These are phyloP conservation scores for Drosophila meridiana DNA, from an alignment of 2,888 invertebrate species.

Conservation along the genomic window DNA sequence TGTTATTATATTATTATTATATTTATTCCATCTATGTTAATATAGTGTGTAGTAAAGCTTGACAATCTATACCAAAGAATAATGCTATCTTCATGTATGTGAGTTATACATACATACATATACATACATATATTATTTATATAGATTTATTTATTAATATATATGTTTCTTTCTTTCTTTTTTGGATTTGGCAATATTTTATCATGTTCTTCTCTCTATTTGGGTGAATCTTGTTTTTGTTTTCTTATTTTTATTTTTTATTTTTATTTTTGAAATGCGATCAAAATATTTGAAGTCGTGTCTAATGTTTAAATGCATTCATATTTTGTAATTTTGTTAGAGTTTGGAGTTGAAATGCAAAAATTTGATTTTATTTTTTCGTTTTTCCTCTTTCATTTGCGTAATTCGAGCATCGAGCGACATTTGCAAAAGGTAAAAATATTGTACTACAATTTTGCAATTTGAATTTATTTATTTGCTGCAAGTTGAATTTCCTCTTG, in stretches of 20 bases:
- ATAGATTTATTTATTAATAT: constrained; percentile 22
- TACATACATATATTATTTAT: constrained; percentile 18
- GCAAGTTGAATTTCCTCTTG: constrained; percentile 24
- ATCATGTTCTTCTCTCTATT: constrained; percentile 42
- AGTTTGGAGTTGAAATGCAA: constrained; percentile 30
- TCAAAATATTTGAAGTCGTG: constrained; percentile 20
- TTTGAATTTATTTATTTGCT: constrained; percentile 59
- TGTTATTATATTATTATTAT: constrained; percentile 44
- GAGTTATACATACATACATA: constrained; percentile 33
- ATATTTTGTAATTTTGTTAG: constrained; percentile 40
- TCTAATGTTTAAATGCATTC: constrained; percentile 45
- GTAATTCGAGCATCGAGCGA: constrained; percentile 20
- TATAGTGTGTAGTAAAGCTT: constrained; percentile 78
- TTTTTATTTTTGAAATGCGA: constrained; percentile 11
- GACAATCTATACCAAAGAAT: constrained; percentile 76
- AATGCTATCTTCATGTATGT: constrained; percentile 69
- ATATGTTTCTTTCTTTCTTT: background rate
- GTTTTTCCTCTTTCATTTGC: constrained; percentile 3
- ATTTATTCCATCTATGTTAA: constrained; percentile 71
- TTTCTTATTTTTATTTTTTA: background rate
- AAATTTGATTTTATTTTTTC: background rate
- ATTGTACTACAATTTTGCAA: constrained; percentile 43
- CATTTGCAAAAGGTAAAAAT: constrained; percentile 24
- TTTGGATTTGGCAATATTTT: constrained; percentile 31
- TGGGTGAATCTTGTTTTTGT: constrained; percentile 25